phyloP scores from a whole-genome alignment of 2,113 vertebrate species.

The Apus apus region DNA sequence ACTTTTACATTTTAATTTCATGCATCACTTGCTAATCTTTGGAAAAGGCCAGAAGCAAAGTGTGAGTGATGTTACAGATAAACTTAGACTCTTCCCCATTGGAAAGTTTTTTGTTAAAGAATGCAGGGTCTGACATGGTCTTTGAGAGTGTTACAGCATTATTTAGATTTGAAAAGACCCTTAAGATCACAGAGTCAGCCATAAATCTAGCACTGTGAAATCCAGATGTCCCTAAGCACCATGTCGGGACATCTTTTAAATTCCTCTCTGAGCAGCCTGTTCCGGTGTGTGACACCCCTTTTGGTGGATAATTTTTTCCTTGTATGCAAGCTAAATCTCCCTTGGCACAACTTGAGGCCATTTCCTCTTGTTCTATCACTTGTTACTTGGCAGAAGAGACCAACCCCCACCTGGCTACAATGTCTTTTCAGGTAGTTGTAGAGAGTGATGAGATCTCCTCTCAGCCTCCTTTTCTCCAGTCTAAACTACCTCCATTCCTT shows the following conservation, averaged over 20 bases:
- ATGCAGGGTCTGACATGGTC: neutral
- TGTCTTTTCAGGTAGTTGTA: neutral
- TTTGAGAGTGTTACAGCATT: neutral
- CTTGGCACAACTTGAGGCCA: neutral
- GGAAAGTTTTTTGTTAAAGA: neutral
- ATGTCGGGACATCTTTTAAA: fast-evolving
- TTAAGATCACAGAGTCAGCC: neutral
- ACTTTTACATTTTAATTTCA: neutral
- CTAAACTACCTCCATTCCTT: neutral
- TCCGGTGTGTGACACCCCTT: neutral
- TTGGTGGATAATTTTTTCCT: too few species aligned
- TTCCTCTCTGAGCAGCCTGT: neutral
- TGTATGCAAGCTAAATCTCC: neutral
- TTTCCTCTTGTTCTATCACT: neutral
- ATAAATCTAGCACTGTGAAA: neutral
- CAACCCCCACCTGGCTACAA: fast-evolving
- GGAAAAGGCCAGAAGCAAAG: neutral
- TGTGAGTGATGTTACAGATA: neutral
- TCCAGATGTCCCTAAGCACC: neutral
- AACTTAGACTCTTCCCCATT: neutral
- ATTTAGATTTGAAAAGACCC: neutral
- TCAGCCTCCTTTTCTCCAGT: neutral
- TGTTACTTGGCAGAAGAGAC: neutral
- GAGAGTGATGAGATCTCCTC: too few species aligned
- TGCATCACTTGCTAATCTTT: neutral